Percentiles rank a stretch among this genome's conserved stretches.
Conservation (phyloP, 2,797 vertebrate genomes). For the Oryzias sinensis region DNA sequence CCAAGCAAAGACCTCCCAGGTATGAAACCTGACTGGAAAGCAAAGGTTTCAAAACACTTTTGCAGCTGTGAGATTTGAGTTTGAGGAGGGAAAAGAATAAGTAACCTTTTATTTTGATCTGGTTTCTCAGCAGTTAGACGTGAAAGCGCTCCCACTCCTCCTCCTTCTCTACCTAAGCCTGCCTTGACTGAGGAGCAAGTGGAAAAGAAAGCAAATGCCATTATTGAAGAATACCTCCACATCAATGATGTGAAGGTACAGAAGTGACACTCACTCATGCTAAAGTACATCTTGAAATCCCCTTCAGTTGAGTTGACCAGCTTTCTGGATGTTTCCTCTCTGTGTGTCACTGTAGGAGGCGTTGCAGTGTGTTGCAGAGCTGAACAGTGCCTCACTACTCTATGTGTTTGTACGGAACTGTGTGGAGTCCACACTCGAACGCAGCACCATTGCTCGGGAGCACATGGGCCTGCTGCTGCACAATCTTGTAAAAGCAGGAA, state of each 20-base stretch:
- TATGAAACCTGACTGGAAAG: conserved; percentile 15
- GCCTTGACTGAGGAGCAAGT: conserved; percentile 87
- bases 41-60: background rate
- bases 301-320: background rate
- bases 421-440: conserved; percentile 91
- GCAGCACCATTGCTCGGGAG: conserved; percentile 90
- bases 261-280: background rate
- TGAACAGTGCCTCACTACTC: conserved; percentile 85
- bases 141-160: conserved; percentile 74
- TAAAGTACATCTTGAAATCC: background rate
- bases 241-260: conserved; percentile 95
- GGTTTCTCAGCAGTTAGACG: conserved; percentile 77
- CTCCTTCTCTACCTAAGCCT: conserved; percentile 76
- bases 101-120: background rate
- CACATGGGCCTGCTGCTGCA: conserved; percentile 88
- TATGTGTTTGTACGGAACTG: conserved; percentile 91
- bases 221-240: conserved; percentile 95
- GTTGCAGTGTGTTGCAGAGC: conserved; percentile 90
- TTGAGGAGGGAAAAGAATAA: background rate
- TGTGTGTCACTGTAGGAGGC: conserved; percentile 82
- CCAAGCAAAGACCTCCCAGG: conserved; percentile 66
- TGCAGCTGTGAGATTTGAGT: background rate
- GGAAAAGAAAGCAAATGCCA: conserved; percentile 92
- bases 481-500: conserved; percentile 83
- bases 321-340: too few species aligned